These are phyloP conservation scores for Lophochroa leadbeateri DNA, from an alignment of 2,113 vertebrate species.

Conservation along the genomic window DNA sequence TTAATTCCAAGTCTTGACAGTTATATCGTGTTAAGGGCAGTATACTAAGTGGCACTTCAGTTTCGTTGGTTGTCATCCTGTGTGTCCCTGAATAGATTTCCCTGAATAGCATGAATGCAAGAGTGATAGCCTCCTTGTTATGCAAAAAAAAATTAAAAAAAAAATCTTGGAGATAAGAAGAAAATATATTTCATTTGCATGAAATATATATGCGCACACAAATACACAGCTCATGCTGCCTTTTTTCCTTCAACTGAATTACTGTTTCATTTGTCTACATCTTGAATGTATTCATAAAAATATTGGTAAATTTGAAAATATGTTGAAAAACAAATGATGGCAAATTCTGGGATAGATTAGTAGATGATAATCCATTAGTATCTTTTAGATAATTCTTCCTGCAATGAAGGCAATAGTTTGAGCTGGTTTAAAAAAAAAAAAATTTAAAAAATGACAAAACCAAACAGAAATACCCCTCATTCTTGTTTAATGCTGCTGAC, in stretches of 20 bases:
- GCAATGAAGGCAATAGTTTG: neutral
- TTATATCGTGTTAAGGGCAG: neutral
- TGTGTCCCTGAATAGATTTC: neutral
- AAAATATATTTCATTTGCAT: neutral
- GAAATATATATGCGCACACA: neutral
- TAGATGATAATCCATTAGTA: neutral
- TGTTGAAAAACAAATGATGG: neutral
- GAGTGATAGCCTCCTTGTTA: neutral
- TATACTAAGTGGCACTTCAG: neutral
- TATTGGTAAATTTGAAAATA: neutral
- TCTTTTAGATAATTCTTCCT: neutral
- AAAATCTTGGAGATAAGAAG: neutral
- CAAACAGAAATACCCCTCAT: fast-evolving
- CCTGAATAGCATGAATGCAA: neutral
- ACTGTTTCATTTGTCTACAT: neutral
- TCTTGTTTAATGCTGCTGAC: neutral
- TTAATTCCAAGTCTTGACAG: neutral
- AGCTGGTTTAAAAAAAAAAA: neutral
- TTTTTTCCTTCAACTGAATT: neutral
- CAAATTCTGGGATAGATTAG: neutral
- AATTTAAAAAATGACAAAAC: neutral
- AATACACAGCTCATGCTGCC: neutral
- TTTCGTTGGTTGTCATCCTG: neutral
- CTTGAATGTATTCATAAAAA: neutral
- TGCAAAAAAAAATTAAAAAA: neutral